Conservation (phyloP, 2,888 invertebrate genomes). For the Calameuta filiformis region DNA sequence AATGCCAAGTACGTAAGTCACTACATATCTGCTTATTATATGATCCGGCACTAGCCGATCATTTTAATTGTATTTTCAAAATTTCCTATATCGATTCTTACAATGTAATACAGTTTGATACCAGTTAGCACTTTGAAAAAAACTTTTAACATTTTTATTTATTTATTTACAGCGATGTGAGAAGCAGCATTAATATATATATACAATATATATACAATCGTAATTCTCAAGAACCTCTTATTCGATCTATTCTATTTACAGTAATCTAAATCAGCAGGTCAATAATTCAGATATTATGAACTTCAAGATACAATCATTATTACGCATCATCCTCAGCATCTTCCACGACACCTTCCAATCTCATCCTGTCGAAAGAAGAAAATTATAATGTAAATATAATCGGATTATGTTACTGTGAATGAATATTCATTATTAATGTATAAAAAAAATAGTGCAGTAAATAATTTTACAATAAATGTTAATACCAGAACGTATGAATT, state of each 20-base stretch:
- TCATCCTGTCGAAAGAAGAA: constrained; percentile 38
- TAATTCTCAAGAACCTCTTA: background rate
- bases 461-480: background rate
- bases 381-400: background rate
- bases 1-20: too few relatives aligned
- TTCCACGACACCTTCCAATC: constrained; percentile 37
- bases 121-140: too few relatives aligned
- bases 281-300: constrained; percentile 1
- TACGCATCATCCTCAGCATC: constrained; percentile 16
- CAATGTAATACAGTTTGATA: too few relatives aligned
- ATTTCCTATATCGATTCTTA: too few relatives aligned
- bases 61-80: too few relatives aligned
- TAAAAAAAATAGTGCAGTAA: background rate
- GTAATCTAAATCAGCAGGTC: background rate
- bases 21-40: too few relatives aligned
- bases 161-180: too few relatives aligned
- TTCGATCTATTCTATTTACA: background rate
- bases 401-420: background rate
- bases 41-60: too few relatives aligned
- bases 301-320: background rate
- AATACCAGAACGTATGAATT: background rate
- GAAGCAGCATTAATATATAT: too few relatives aligned
- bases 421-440: background rate
- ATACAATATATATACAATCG: too few relatives aligned
- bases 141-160: too few relatives aligned